Evolutionary conservation across 2,113 vertebrate genomes (phyloP).

Genomic region (Ictidomys tridecemlineatus): DNA sequence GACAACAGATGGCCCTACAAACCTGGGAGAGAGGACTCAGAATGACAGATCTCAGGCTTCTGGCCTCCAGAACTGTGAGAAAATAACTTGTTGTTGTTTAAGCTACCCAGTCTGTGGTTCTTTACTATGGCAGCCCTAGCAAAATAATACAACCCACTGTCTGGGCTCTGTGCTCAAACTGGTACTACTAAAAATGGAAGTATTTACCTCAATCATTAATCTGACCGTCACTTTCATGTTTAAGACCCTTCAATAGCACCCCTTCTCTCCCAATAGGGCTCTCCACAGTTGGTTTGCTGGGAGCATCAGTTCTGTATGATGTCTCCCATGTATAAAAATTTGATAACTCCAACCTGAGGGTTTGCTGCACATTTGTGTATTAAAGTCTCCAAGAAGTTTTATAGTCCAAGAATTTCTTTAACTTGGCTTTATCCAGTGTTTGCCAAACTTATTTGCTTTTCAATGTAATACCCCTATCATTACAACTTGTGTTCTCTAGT

Average conservation of each 20-base stretch:
- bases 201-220: neutral
- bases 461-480: neutral
- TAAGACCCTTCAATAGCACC: neutral
- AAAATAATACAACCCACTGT: neutral
- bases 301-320: neutral
- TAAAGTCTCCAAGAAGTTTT: neutral
- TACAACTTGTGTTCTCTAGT: neutral
- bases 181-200: neutral
- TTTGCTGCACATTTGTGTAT: neutral
- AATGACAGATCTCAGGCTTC: neutral
- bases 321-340: neutral
- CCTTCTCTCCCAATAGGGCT: neutral
- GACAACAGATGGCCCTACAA: neutral
- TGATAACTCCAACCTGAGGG: neutral
- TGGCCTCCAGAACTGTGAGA: neutral
- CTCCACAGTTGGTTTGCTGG: neutral
- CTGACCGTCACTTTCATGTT: neutral
- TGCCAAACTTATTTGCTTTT: constrained; percentile 36
- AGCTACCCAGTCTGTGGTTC: neutral
- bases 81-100: constrained; percentile 10
- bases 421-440: constrained; percentile 9
- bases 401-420: neutral
- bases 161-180: neutral
- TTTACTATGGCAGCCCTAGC: neutral
- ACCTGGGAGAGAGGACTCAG: neutral